Evolutionary conservation across 2,113 vertebrate genomes (phyloP), one percentile per base, ranked within the genome.

Genomic region (Perccottus glenii): DNA sequence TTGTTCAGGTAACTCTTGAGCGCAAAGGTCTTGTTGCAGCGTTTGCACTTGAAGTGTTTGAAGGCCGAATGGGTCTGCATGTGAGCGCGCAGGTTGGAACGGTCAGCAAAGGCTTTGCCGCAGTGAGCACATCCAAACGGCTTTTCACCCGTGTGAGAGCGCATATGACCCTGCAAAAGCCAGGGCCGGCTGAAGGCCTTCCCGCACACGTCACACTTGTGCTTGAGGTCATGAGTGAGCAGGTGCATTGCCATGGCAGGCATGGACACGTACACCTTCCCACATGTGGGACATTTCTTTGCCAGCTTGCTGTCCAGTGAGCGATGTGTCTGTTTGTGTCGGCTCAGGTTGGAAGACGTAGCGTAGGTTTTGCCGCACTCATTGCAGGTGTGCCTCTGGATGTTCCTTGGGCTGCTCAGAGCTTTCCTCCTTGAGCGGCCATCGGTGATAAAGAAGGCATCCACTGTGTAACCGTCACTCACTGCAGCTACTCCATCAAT

Each of bases 21-120:
- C 15, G 96, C 94, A 82, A 96, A 95, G 85, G 94, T 96, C 93
- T 96, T 96, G 93, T 94, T 91, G 92, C 96, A 97, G 81, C 96
- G 94, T 89, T 96, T 96, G 87, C 96, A 97, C 84, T 95, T 94
- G 94, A 94, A 97, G 92, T 97, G 96, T 88, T 97, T 97, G 91
- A 97, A 96, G 89, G 96, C 93, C 14, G 96, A 97, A 85, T 97
- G 96, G 65, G 96, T 97, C 94, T 97, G 96, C 96, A 97, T 97
- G 92, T 97, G 96, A 56, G 96, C 96, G 11, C 96, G 94, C 86
- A 97, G 94, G 88, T 97, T 97, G 44, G 96, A 97, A 85, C 96
- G 95, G 90, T 97, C 96, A 0, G 96, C 96, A 65, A 96, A 97
- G 70, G 96, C 94, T 87, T 97, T 97, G 42, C 96, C 96, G 83